Evolutionary conservation across 2,113 vertebrate species (phyloP), one percentile per base, ranked within the genome.

Genomic region (Pluvialis apricaria): DNA sequence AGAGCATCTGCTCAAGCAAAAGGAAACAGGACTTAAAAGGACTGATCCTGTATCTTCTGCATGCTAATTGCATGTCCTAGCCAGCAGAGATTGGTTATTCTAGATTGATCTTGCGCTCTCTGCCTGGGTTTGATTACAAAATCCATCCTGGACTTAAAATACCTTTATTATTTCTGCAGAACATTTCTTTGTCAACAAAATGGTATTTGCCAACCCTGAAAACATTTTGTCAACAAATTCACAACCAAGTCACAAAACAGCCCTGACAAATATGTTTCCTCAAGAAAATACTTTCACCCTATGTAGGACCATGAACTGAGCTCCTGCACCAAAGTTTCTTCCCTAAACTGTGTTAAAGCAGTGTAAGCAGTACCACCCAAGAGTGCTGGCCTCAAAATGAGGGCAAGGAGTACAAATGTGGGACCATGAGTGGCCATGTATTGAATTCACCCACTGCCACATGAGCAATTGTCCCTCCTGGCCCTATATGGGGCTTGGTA

Each of bases 311-410:
- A 22, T 19, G 15, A 86, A 12, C 20, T 34, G 44, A 80, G 26
- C 8, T 69, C 78, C 31, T 9, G 24, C 10, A 34, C 1, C 1
- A 1, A 60, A 61, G 3, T 2, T 3, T 75, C 60, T 51, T 60
- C 51, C 32, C 22, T 42, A 32, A 60, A 17, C 5, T 18, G 10
- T 32, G 2, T 28, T 49, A 11, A 71, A n/a, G 3, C 13, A 17
- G 32, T 15, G 7, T 51, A 84, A 86, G 17, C 17, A n/a, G 6
- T 6, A 38, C 25, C 2, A 20, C 5, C 5, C 20, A 12, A 4
- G 18, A 49, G 5, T 6, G 3, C 5, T 49, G 34, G 6, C 16
- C 42, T 62, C 7, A 83, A 58, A 83, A 49, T 32, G 32, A 51
- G 11, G 24, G 9, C 36, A 71, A 31, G 54, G 57, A 72, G 55